Evolutionary conservation across 30 jellyfish, hydroid and myxozoan species (phyloP).

Genomic region (Aurelia sp.): DNA sequence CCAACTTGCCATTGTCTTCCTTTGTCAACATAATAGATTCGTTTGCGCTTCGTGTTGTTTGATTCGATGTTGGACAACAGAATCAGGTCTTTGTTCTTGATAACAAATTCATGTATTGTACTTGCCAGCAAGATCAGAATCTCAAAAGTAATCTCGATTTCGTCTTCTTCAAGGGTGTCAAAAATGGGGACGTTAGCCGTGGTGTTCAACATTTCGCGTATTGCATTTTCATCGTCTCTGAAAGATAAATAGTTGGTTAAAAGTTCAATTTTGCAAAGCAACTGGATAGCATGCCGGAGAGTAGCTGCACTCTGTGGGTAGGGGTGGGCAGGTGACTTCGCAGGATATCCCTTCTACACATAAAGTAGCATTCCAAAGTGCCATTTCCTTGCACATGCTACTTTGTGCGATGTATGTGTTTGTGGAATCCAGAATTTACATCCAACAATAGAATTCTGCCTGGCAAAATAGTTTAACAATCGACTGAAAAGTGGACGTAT

Average conservation of each 20-base stretch:
- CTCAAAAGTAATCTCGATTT: conserved; percentile 23
- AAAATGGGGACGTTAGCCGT: conserved; percentile 12
- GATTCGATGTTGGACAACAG: conserved; percentile 2
- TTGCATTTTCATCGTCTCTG: conserved; percentile 9
- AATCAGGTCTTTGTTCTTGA: conserved; percentile 23
- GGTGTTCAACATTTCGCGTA: conserved; percentile 1
- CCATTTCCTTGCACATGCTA: too few relatives aligned
- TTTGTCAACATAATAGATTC: conserved; percentile 27
- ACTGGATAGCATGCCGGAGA: too few relatives aligned
- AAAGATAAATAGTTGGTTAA: not conserved
- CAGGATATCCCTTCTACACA: too few relatives aligned
- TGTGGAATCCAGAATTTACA: too few relatives aligned
- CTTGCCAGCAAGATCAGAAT: conserved; percentile 8
- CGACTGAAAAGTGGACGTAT: too few relatives aligned
- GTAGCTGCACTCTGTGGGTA: too few relatives aligned
- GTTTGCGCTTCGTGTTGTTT: conserved; percentile 2
- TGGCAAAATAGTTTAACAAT: too few relatives aligned
- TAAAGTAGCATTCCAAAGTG: too few relatives aligned
- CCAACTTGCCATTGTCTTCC: conserved; percentile 55
- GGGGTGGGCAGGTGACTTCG: too few relatives aligned
- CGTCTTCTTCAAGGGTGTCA: conserved; percentile 16
- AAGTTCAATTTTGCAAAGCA: not conserved
- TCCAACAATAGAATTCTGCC: too few relatives aligned
- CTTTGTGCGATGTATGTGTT: too few relatives aligned
- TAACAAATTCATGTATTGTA: conserved; percentile 7